Base-by-base conservation (phyloP, 2,888 invertebrate species). In the Drosophila cyrtoloma region DNA sequence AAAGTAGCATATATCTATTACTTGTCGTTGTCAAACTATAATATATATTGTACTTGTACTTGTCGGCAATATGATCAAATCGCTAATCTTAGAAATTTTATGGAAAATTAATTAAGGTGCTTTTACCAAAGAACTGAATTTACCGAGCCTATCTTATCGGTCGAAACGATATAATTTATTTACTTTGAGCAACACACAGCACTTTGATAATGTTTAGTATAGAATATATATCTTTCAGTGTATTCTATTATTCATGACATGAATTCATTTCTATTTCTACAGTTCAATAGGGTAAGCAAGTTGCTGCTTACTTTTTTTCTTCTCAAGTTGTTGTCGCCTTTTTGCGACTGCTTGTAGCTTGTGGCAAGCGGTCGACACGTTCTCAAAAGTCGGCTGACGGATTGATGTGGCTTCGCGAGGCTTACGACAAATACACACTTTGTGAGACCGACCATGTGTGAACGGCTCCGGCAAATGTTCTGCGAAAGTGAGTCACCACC, bases 371-470 rank as follows among this genome's bases (percentile, higher is more conserved):
- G 64, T 66, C 81, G 83, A 76, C 89, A 85, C 81, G 84, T 75
- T 84, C 76, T 59, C 19, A 71, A 81, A 74, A 78, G 84, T 76
- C 84, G 87, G 75, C 77, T 77, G 87, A 78, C 58, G 87, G 87
- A 84, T 90, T 87, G 87, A 89, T 90, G 91, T 90, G 86, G 86
- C 91, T 86, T 86, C 86, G 77, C 70, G 68, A 69, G 63, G 74
- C 66, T 42, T n/a, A 57, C 47, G 47, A 26, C 28, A 39, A 26
- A 26, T 26, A 26, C 51, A 37, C 33, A 51, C 26, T 62, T 53
- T 67, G 47, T 47, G 30, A n/a, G 53, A 35, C 47, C 53, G 53
- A 35, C 47, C 53, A 50, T 65, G 55, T 70, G 59, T 52, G 44
- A 63, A 69, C 63, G 72, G 75, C 4, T 59, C 62, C 71, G 63